Conservation (phyloP, 2,113 vertebrate species). For the Cairina moschata region DNA sequence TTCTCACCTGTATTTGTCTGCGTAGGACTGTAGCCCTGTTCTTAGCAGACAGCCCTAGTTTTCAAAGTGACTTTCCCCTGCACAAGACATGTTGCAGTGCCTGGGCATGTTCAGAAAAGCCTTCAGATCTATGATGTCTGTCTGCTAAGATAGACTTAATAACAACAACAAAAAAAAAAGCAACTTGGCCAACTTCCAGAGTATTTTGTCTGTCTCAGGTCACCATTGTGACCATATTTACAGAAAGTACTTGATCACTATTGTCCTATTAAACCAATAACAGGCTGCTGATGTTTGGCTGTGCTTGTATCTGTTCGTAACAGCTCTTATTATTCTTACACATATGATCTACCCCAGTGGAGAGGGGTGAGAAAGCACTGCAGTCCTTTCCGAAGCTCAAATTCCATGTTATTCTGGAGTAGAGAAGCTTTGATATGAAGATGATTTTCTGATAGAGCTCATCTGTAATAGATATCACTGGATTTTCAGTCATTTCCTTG, state of each 20-base stretch:
- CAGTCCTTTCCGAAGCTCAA: neutral
- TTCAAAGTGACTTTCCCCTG: neutral
- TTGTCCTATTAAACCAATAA: neutral
- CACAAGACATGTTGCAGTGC: neutral
- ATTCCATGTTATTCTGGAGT: neutral
- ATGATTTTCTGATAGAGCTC: neutral
- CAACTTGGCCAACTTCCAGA: neutral
- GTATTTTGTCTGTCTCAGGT: neutral
- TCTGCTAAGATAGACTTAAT: neutral
- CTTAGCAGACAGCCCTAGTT: neutral
- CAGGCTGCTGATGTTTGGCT: neutral
- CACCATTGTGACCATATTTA: neutral
- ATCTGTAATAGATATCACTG: neutral
- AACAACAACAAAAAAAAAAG: neutral
- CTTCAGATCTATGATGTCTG: neutral
- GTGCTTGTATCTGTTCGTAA: neutral
- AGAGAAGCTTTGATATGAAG: neutral
- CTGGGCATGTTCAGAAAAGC: neutral
- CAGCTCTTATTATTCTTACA: neutral
- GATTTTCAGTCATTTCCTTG: neutral
- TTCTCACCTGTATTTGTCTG: neutral
- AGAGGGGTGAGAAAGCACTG: neutral
- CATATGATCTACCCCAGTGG: neutral
- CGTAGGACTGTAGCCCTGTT: neutral
- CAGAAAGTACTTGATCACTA: neutral